A percentile compares a stretch with the other conserved stretches of the same genome.
These are phyloP conservation scores for Drosophila longiperda DNA, from an alignment of 2,888 invertebrate genomes.

Conservation along the genomic window DNA sequence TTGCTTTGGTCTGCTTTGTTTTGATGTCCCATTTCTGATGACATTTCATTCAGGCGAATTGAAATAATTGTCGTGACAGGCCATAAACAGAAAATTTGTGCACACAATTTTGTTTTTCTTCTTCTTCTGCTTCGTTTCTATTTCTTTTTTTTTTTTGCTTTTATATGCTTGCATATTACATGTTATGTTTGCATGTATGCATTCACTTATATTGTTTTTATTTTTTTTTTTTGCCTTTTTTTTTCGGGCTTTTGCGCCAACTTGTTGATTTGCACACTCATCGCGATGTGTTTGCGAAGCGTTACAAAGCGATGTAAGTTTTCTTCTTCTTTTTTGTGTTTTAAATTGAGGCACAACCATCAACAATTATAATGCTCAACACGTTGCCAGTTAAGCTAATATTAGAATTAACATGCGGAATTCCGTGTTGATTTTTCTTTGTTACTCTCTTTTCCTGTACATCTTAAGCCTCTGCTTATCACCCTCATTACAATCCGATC, in stretches of 20 bases:
- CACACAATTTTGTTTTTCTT: background rate
- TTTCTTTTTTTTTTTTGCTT: background rate
- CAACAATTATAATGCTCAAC: constrained; percentile 13
- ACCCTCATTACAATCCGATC: constrained; percentile 2
- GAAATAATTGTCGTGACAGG: constrained; percentile 49
- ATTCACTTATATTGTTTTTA: constrained; percentile 30
- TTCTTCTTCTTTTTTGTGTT: background rate
- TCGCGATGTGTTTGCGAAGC: constrained; percentile 45
- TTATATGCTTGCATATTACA: constrained; percentile 4
- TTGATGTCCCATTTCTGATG: constrained; percentile 47
- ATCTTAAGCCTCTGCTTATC: background rate
- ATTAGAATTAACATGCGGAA: constrained; percentile 42
- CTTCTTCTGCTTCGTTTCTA: background rate
- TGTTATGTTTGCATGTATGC: constrained; percentile 9
- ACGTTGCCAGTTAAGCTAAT: constrained; percentile 25
- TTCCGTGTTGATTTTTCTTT: constrained; percentile 22
- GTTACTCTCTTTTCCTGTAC: background rate
- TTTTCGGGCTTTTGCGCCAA: constrained; percentile 45
- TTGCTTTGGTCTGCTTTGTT: constrained; percentile 21
- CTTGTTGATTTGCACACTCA: constrained; percentile 68
- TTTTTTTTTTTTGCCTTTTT: constrained; percentile 18
- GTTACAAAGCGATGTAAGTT: constrained; percentile 21
- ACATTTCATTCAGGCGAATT: constrained; percentile 53
- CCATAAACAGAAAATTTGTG: constrained; percentile 44
- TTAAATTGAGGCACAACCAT: background rate